Evolutionary conservation across 2,888 invertebrate species (phyloP), one percentile per base, ranked within the genome.

Genomic region (Leucophora obtusa): DNA sequence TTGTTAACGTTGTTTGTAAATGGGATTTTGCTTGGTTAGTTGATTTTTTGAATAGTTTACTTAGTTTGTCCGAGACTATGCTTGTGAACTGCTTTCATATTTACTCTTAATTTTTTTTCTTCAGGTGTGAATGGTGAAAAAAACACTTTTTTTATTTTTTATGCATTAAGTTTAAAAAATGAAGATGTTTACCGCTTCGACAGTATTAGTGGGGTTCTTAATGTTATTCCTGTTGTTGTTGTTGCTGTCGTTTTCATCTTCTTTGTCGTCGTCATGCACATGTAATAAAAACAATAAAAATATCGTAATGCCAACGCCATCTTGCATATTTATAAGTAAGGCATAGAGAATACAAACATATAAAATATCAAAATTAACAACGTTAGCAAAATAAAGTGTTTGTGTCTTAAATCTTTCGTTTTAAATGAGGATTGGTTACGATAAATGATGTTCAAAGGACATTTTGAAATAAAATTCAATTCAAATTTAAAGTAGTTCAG

Each of bases 101-200:
- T 75, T 79, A 62, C 60, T 74, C 60, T 77, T 60, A 47, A 28
- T 21, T 17, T 53, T n/a, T 77, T 63, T 56, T 70, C 65, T 81
- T 83, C 53, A 83, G 82, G 83, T 83, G 83, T 83, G 83, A 83
- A 83, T 82, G 79, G 60, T 60, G 66, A 66, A 78, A 65, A 73
- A 51, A 79, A 59, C 9, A 38, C n/a, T 5, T 50, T 47, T 68
- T 47, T 69, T 24, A 7, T 28, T 24, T 18, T 51, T 35, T 71
- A 78, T 47, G 60, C 54, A 33, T 72, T 65, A 53, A 69, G 51
- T 72, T 66, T 33, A 33, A 78, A 73, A 82, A 79, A 83, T 83
- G 77, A 83, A 83, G 83, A 82, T 82, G 83, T 83, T 83, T 77
- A 62, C 79, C 63, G 68, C 74, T 77, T 75, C 70, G 75, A 75